Evolutionary conservation across 2,888 invertebrate species (phyloP), one percentile per base, ranked within the genome.

Genomic region (Yponomeuta plumbellus): DNA sequence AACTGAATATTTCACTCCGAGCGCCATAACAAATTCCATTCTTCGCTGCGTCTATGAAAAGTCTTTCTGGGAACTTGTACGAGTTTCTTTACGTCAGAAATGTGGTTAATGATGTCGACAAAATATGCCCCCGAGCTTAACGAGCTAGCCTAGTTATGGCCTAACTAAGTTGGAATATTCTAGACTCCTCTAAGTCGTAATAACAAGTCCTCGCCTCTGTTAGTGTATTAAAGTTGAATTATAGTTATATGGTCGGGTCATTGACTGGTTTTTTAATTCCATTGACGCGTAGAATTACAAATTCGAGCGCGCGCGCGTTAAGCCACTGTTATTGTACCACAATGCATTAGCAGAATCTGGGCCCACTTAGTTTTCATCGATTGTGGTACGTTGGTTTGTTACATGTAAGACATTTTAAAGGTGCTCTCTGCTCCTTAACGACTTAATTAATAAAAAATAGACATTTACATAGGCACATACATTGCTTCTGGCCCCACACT

Each of bases 31-130:
- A 52, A 17, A 52, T 17, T 52, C 44, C 34, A 17, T 52, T 52
- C 44, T 52, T 52, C 44, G 44, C 44, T 13, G 17, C 17, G 44
- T 17, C 44, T 52, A 52, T 52, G 34, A 8, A 52, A 52, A 52
- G 44, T 52, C 44, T 13, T 17, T 44, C 44, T 17, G 1, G 1
- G 44, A 52, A 52, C 44, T 52, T 52, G 17, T 52, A 52, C 17
- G 17, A 52, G 44, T 52, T 52, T 52, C 44, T 52, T 52, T 52
- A 52, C 17, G 44, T 52, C 17, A 5, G 44, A 17, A 52, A 52
- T 52, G 17, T 52, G 44, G 44, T 52, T 52, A 52, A 52, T 52
- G 44, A 52, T 52, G 44, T 52, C 44, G 44, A 52, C 44, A 52
- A 52, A 52, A 52, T 52, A 52, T 52, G 44, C 17, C 44, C 17